Evolutionary conservation across 2,113 vertebrate genomes (phyloP), one percentile per base, ranked within the genome.

Genomic region (Dendropsophus ebraccatus): DNA sequence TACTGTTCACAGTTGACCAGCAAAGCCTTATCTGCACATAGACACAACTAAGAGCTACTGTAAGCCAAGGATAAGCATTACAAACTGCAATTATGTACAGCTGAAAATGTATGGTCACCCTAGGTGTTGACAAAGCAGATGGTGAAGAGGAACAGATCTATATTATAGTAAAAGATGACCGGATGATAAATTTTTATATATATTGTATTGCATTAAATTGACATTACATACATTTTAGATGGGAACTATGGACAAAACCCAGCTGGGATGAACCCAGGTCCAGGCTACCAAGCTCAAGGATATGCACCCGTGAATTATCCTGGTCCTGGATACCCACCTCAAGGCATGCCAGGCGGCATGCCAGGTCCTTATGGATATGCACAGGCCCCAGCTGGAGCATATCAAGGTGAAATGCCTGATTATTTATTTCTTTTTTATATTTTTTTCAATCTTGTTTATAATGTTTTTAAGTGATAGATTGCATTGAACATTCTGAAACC

Each of bases 341-440:
- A 30, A 77, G 65, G 45, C 50, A 45, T 45, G 41, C 41, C 41
- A n/a, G n/a, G 3, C 41, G 4, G 3, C 41, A 41, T n/a, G 37
- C 70, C 35, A 25, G 72, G 72, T 16, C 72, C 72, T 75, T 75
- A 75, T 75, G 72, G 72, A 74, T 74, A 74, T 74, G 45, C 19
- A 75, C 72, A 75, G 14, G 23, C n/a, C n/a, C n/a, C n/a, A 52
- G 47, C 47, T 17, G 73, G 73, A 16, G 23, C 23, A n/a, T 74
- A 58, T 35, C 82, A 83, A 83, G 69, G 82, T 83, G 45, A 58
- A 35, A 19, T 0, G 30, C 28, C 25, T 28, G 14, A 8, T 62
- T 62, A 3, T 41, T 8, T 5, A 41, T 41, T 41, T 41, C 4
- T 41, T 41, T 41, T 41, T 41, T 41, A 8, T 41, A 41, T 41